These are phyloP conservation scores for Aix galericulata DNA, from an alignment of 2,113 vertebrate genomes.

Conservation along the genomic window DNA sequence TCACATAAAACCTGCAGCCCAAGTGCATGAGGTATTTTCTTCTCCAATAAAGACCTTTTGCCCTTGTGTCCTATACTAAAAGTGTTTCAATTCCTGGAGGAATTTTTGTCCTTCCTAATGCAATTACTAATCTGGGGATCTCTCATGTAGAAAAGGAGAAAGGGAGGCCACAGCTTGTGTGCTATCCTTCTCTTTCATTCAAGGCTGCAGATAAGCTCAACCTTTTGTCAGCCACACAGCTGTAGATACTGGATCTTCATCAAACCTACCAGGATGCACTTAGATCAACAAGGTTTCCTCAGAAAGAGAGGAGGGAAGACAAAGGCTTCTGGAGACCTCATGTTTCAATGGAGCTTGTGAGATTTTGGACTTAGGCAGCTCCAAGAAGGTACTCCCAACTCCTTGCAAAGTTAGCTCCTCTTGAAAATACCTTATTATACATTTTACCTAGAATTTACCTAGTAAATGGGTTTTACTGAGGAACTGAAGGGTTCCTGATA, in stretches of 20 bases:
- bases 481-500: neutral
- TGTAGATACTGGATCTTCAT: neutral
- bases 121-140: constrained; percentile 35
- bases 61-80: constrained; percentile 31
- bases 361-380: neutral
- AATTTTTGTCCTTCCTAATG: constrained; percentile 55
- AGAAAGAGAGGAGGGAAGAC: neutral
- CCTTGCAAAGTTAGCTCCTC: neutral
- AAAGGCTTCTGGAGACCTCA: neutral
- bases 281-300: neutral
- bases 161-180: neutral
- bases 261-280: neutral
- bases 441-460: neutral
- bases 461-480: neutral
- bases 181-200: neutral
- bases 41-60: constrained; percentile 55
- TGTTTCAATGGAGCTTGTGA: neutral
- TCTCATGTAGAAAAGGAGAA: constrained; percentile 20
- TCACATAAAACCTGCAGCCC: constrained; percentile 50
- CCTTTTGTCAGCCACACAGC: neutral
- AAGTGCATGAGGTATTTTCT: constrained; percentile 46
- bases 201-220: neutral
- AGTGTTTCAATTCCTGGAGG: constrained; percentile 31
- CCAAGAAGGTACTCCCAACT: neutral
- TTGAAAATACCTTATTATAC: neutral